Conservation (phyloP, 37 sponge, comb jelly and placozoan genomes). For the Theonella swinhoei region DNA sequence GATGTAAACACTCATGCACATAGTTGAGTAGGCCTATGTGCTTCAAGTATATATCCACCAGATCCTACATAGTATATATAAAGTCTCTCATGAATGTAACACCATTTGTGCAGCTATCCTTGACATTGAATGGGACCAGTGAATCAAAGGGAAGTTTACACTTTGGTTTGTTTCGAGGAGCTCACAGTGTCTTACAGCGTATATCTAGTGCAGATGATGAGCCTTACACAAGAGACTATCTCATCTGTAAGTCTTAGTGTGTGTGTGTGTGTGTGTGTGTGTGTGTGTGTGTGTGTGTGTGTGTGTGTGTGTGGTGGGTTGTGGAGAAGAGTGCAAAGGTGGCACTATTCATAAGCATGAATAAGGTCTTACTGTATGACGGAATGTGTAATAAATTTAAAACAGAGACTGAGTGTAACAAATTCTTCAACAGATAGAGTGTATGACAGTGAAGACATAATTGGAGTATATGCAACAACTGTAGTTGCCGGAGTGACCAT, state of each 20-base stretch:
- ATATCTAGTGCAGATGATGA: not conserved
- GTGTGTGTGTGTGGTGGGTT: no score
- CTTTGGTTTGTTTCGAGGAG: slow-evolving; percentile 40
- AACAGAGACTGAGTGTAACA: no score
- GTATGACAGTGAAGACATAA: not conserved
- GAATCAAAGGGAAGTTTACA: not conserved
- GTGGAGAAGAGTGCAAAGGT: no score
- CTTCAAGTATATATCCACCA: no score
- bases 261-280: no score
- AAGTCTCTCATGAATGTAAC: not conserved
- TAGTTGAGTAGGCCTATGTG: no score
- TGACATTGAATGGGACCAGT: not conserved
- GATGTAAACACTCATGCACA: no score
- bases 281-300: no score
- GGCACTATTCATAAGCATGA: no score
- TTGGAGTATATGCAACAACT: slow-evolving; percentile 38
- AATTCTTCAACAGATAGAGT: not conserved
- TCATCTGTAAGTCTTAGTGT: not conserved
- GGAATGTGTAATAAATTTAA: not conserved
- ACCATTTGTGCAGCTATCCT: not conserved
- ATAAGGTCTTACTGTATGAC: no score
- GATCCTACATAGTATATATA: no score
- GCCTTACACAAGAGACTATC: not conserved
- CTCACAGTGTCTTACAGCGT: not conserved
- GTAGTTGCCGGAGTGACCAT: slow-evolving; percentile 40